phyloP scores from a whole-genome alignment of 2,113 vertebrate species.

The Nicator chloris region DNA sequence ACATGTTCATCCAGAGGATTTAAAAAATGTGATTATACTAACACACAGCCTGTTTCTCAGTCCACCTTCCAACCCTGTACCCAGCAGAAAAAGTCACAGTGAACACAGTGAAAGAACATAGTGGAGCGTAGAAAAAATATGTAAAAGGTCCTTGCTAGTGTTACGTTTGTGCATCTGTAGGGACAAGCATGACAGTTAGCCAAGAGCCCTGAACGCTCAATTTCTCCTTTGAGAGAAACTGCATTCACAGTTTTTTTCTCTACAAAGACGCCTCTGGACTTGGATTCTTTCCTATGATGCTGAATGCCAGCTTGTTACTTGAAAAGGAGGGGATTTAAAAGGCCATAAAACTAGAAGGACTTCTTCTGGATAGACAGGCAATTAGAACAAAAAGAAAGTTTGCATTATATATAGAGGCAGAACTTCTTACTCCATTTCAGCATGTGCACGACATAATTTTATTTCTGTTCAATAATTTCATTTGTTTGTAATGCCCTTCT shows the following conservation, averaged over 20 bases:
- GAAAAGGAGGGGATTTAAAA: constrained; percentile 30
- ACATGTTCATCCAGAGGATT: background rate
- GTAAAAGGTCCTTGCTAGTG: background rate
- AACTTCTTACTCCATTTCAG: background rate
- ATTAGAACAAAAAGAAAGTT: background rate
- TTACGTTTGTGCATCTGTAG: background rate
- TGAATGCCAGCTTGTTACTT: constrained; percentile 49
- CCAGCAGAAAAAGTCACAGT: constrained; percentile 23
- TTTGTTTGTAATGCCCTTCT: background rate
- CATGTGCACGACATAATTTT: background rate
- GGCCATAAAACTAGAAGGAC: background rate
- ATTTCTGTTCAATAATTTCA: background rate
- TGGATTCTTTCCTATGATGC: constrained; percentile 53
- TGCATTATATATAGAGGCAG: background rate
- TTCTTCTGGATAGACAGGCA: background rate
- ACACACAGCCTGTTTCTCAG: background rate
- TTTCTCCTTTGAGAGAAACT: constrained; percentile 54
- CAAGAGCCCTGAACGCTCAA: constrained; percentile 9
- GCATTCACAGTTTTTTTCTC: constrained; percentile 15
- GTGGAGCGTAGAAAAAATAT: background rate
- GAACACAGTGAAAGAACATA: background rate
- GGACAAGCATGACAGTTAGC: constrained; percentile 3
- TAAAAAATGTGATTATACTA: background rate
- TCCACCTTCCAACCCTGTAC: background rate
- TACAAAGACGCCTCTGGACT: constrained; percentile 67